Evolutionary conservation across 2,888 invertebrate species (phyloP), one percentile per base, ranked within the genome.

Genomic region (Ashinkailepas kermadecensis): DNA sequence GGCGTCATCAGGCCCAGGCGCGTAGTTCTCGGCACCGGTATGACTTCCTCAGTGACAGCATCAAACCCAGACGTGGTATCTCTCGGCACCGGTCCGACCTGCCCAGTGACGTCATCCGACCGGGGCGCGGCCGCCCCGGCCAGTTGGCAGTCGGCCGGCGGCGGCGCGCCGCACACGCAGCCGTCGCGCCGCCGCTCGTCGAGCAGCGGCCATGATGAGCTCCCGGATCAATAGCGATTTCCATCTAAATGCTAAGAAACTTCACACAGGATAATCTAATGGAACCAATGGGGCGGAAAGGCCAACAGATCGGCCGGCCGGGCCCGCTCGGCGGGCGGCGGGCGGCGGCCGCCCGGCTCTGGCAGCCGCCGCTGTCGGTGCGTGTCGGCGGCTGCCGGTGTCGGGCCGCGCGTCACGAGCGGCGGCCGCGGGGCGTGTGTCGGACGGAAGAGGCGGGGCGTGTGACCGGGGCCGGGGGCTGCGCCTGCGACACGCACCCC

Each of bases 191-290:
- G 74, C 18, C 74, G 12, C 56, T 21, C 39, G 39, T 39, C 39
- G 39, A 39, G 39, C 39, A 39, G 65, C n/a, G 21, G 56, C 56
- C 74, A 74, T 74, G 74, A 74, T 74, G 74, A 74, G 74, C 74
- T 56, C 56, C 56, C 74, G 21, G 74, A 74, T 74, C 74, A 74
- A 74, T 74, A 74, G 74, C 74, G 74, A 74, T 74, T 74, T 74
- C 74, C 74, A 74, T 74, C 74, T 74, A 74, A 74, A 74, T 74
- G 74, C 74, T 74, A 74, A 74, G 74, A 74, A 74, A 74, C 74
- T 74, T 74, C 74, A 74, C 74, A 74, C 74, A 74, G 74, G 74
- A 74, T 74, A 74, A 74, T 74, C 74, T 74, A 74, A 74, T 74
- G 74, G 74, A 74, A 21, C 74, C 74, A 74, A 74, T 74, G 74